Evolutionary conservation across 2,888 invertebrate genomes (phyloP), one percentile per base, ranked within the genome.

Genomic region (Strigamia maritima): DNA sequence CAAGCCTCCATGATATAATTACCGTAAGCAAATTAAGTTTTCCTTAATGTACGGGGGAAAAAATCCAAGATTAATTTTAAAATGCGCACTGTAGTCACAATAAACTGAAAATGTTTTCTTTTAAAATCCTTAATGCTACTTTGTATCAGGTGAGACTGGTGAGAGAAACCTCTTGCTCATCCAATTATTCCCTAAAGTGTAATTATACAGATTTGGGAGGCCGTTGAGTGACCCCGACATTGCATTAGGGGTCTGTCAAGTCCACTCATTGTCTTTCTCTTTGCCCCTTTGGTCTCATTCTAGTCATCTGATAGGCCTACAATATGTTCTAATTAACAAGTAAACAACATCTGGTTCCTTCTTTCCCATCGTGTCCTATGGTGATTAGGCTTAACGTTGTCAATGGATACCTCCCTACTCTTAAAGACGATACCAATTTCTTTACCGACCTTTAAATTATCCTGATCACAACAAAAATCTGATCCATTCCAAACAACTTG

Each of bases 151-250:
- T 70, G 28, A 70, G 28, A 28, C 14, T 28, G 70, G 70, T 70
- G 28, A 70, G 28, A 28, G 24, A 70, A 70, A 70, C 54, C 54
- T 54, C 54, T 7, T 28, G 70, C 70, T 70, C 70, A 70, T 70
- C 70, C 70, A 70, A 70, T 70, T 70, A 70, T 70, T 70, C 70
- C 70, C 70, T 70, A 70, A 70, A 70, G 70, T 70, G 70, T 70
- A 70, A 70, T 70, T 70, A 70, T 70, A 70, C 70, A 70, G 70
- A 70, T 70, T 70, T 70, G 70, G 28, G 70, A 70, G 70, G 70
- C 26, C 70, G 70, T 70, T 70, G 70, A 70, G 70, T 70, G 70
- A 70, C 70, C 70, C 70, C 70, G 28, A 28, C 70, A 70, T 70
- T 70, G 70, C 70, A 70, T 70, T 70, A 70, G 70, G 70, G 70